These are phyloP conservation scores for Pelodiscus sinensis DNA, from an alignment of 2,113 vertebrate genomes.

Conservation along the genomic window DNA sequence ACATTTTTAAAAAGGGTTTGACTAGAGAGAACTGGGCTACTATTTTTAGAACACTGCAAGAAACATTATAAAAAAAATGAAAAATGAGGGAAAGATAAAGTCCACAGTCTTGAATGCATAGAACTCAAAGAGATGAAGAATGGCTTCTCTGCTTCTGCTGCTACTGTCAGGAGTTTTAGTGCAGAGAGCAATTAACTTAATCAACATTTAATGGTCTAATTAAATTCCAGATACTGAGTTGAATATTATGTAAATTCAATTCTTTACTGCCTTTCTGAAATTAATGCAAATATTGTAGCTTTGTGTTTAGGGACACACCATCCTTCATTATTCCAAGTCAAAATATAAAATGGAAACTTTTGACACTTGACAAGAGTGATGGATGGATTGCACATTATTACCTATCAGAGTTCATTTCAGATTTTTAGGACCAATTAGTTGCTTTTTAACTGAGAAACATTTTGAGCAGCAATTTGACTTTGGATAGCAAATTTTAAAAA, in stretches of 20 bases:
- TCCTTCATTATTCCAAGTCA: background rate
- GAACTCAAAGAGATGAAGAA: background rate
- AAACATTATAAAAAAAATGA: background rate
- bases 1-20: background rate
- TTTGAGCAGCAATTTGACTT: slow-evolving; percentile 12
- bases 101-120: background rate
- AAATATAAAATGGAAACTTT: slow-evolving; percentile 14
- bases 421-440: slow-evolving; percentile 17
- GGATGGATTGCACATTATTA: slow-evolving; percentile 29
- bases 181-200: background rate
- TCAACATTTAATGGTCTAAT: slow-evolving; percentile 6
- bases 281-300: background rate
- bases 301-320: slow-evolving; percentile 5
- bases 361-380: background rate
- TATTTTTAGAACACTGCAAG: background rate
- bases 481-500: slow-evolving; percentile 36
- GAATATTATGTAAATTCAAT: background rate
- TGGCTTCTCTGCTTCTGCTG: background rate
- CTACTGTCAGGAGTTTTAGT: background rate
- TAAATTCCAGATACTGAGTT: slow-evolving; percentile 20
- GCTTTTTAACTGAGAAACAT: background rate
- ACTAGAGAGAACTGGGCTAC: background rate
- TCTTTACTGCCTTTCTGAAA: slow-evolving; percentile 33
- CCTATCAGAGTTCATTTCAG: slow-evolving; percentile 30
- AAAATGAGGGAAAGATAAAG: background rate